phyloP scores from a whole-genome alignment of 2,888 invertebrate species.

The Mantis religiosa region DNA sequence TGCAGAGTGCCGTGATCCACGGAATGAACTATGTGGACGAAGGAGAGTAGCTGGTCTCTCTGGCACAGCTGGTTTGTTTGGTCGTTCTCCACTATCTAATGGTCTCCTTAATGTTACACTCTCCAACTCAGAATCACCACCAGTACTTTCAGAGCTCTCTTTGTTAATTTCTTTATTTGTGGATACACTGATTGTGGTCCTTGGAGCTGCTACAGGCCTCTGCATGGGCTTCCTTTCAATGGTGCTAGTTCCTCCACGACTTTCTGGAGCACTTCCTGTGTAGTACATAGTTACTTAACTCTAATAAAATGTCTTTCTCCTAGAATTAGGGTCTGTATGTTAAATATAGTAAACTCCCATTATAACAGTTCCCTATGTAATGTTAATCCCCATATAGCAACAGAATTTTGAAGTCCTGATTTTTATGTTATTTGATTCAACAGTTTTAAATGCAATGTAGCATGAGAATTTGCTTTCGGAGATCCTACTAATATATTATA shows the following conservation, averaged over 20 bases:
- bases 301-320: background rate
- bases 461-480: too few relatives aligned
- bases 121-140: slow-evolving; percentile 40
- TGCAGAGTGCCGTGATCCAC: slow-evolving; percentile 18
- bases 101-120: slow-evolving; percentile 46
- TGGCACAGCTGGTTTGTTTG: slow-evolving; percentile 73
- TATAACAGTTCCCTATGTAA: too few relatives aligned
- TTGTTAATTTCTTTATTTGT: slow-evolving; percentile 7
- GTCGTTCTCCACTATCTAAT: slow-evolving; percentile 39
- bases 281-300: background rate
- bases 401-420: too few relatives aligned
- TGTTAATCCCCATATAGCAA: too few relatives aligned
- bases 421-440: too few relatives aligned
- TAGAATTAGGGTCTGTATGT: background rate
- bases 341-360: too few relatives aligned
- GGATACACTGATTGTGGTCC: slow-evolving; percentile 33
- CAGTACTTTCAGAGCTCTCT: slow-evolving; percentile 38
- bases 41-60: slow-evolving; percentile 70
- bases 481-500: too few relatives aligned
- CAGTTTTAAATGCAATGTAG: too few relatives aligned
- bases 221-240: slow-evolving; percentile 41
- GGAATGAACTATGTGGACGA: slow-evolving; percentile 43
- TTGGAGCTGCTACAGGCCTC: slow-evolving; percentile 55
- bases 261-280: background rate
- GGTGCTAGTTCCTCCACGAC: slow-evolving; percentile 26